Evolutionary conservation across 2,113 vertebrate genomes (phyloP).

Genomic region (Neolamprologus sp.): DNA sequence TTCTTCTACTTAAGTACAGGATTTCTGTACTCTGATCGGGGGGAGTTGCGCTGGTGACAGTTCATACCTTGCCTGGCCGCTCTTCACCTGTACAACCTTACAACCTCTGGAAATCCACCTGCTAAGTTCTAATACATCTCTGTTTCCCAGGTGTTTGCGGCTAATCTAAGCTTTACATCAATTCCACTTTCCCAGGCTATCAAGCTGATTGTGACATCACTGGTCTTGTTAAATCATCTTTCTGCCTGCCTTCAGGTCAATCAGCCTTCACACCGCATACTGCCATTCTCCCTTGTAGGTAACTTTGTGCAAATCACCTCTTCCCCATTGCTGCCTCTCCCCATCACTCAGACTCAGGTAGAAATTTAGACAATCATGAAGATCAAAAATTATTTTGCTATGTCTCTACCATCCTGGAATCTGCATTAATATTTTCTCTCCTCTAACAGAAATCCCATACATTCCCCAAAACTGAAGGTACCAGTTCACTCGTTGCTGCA

Average conservation of each 20-base stretch:
- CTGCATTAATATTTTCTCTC: background rate
- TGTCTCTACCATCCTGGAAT: background rate
- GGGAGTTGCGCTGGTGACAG: background rate
- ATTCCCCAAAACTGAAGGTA: background rate
- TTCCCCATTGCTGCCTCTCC: background rate
- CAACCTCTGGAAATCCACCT: background rate
- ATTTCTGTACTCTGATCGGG: background rate
- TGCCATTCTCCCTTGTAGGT: background rate
- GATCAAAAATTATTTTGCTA: background rate
- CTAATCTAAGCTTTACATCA: background rate
- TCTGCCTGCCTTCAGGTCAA: background rate
- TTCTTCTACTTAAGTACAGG: background rate
- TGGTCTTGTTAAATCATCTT: background rate
- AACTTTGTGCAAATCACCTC: background rate
- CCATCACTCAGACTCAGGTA: background rate
- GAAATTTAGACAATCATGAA: background rate
- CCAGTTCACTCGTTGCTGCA: background rate
- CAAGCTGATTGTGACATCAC: background rate
- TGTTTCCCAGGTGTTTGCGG: background rate
- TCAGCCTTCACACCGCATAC: background rate
- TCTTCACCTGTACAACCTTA: background rate
- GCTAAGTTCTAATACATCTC: background rate
- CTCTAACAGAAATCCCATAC: background rate
- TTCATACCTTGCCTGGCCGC: background rate
- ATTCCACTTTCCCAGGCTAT: background rate